Base-by-base conservation (phyloP, 2,113 vertebrate genomes). In the Myotis lucifugus region DNA sequence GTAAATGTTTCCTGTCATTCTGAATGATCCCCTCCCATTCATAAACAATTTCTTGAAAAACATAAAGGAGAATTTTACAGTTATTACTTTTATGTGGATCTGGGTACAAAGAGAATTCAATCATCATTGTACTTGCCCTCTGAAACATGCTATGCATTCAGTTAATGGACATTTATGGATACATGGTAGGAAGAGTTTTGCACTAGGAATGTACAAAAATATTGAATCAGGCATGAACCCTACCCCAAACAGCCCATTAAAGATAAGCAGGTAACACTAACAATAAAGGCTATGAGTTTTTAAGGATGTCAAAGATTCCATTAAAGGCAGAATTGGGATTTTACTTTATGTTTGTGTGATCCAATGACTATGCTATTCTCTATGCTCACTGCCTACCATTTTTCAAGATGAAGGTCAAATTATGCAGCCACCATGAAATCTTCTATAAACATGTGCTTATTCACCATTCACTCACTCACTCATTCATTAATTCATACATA, bases 371-470 rank as follows among this genome's bases (percentile, higher is more conserved):
- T 42, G 11, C 34, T 88, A 54, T 81, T 74, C 52, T 96, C 59
- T 86, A 6, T 42, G 32, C 3, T 54, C 19, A 77, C 19, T 46
- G 12, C 9, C 27, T 42, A 84, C 6, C 7, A 23, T 59, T 88
- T 85, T 91, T 91, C 11, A 90, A 94, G 76, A 67, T 77, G 29
- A 54, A 73, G 59, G 61, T 85, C 46, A 83, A 95, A 93, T 66
- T 25, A 42, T 46, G 72, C 0, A 72, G 23, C 6, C 8, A 77
- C 19, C 40, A 64, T 54, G 5, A 88, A 48, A 37, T 78, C 19
- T 69, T 95, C 50, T 87, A 34, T 92, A 84, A 83, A 40, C 14
- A 40, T 59, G 13, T 29, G 40, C 27, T n/a, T 19, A 64, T 29
- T 89, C 27, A 64, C 40, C 37, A n/a, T 37, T 82, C 18, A 72